Conservation (phyloP, 2,888 invertebrate species). For the Caenorhabditis plicata region DNA sequence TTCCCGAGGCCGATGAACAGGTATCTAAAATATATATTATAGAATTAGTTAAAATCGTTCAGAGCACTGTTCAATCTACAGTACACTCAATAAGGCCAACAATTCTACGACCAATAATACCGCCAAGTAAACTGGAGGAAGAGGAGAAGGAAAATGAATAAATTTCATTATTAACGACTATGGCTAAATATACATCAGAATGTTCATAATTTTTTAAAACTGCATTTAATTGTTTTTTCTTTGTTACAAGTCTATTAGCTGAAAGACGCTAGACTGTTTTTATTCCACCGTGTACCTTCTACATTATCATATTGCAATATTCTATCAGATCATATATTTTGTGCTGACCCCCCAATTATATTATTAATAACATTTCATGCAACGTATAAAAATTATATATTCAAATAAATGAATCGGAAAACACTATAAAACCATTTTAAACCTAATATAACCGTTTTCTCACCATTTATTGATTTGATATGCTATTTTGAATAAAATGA, state of each 20-base stretch:
- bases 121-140: constrained; percentile 23
- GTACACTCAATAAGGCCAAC: constrained; percentile 46
- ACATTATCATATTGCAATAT: background rate
- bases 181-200: background rate
- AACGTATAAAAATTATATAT: no score
- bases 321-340: background rate
- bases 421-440: no score
- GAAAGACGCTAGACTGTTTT: constrained; percentile 24
- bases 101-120: constrained; percentile 34
- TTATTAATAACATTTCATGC: no score
- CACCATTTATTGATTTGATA: no score
- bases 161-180: background rate
- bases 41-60: background rate
- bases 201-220: background rate
- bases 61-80: constrained; percentile 40
- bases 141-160: constrained; percentile 11
- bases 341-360: background rate
- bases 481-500: no score
- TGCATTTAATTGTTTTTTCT: constrained; percentile 1
- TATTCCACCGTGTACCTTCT: background rate
- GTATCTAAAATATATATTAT: constrained; percentile 13
- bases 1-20: constrained; percentile 63
- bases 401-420: no score
- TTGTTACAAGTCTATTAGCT: constrained; percentile 27
- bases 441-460: no score